phyloP scores from a whole-genome alignment of 2,888 invertebrate species.

The Leptinotarsa rubiginosa region DNA sequence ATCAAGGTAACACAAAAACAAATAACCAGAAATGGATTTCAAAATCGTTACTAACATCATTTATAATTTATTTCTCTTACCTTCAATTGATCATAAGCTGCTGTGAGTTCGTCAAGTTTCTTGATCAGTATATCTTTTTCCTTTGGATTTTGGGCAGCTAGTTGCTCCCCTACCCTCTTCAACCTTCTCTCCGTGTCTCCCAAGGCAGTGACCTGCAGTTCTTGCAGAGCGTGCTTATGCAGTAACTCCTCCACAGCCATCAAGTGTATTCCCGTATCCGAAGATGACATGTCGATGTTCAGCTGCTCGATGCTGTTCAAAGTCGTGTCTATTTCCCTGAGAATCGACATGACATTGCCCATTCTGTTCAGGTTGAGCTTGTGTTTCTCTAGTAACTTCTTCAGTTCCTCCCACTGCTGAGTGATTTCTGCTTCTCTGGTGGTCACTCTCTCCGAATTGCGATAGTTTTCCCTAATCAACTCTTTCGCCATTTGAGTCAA shows the following conservation, averaged over 20 bases:
- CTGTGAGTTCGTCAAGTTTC: constrained; percentile 80
- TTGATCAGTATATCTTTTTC: constrained; percentile 75
- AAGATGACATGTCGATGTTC: constrained; percentile 77
- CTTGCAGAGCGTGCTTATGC: constrained; percentile 93
- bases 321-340: constrained; percentile 93
- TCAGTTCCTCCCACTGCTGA: constrained; percentile 86
- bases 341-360: constrained; percentile 86
- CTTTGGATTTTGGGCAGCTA: constrained; percentile 67
- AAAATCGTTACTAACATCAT: too few species aligned
- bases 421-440: constrained; percentile 76
- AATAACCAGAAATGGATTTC: too few species aligned
- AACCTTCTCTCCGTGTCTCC: constrained; percentile 86
- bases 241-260: constrained; percentile 94
- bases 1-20: too few species aligned
- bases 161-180: constrained; percentile 72
- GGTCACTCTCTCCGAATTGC: constrained; percentile 85
- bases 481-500: constrained; percentile 94
- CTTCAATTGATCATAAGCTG: constrained; percentile 76
- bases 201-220: constrained; percentile 89
- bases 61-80: constrained; percentile 61
- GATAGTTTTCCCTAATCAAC: constrained; percentile 90
- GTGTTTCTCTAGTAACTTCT: constrained; percentile 87
- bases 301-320: constrained; percentile 85
- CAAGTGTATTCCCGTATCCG: constrained; percentile 93
- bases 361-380: constrained; percentile 80